Conservation (phyloP, 2,888 invertebrate species). For the Catotricha subobsoleta region DNA sequence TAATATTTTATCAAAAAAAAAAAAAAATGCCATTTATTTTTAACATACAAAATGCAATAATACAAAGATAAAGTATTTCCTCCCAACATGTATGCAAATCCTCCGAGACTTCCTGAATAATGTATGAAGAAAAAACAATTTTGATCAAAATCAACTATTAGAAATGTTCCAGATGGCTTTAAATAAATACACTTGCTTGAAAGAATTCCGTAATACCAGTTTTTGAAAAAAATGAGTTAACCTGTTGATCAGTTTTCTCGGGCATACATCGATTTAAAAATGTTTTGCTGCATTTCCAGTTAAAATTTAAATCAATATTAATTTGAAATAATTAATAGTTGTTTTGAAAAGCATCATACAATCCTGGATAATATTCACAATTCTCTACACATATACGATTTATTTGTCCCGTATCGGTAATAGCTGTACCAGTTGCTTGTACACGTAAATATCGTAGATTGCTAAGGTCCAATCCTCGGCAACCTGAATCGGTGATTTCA, state of each 20-base stretch:
- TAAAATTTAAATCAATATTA: background rate
- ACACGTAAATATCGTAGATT: conserved; percentile 20
- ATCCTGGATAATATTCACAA: conserved; percentile 18
- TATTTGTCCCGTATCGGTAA: conserved; percentile 11
- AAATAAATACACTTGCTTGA: conserved; percentile 16
- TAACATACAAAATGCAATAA: conserved; percentile 37
- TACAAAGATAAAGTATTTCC: conserved; percentile 38
- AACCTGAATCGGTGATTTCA: conserved; percentile 8
- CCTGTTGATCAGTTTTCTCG: conserved; percentile 18
- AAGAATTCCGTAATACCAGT: conserved; percentile 34
- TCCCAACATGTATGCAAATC: conserved; percentile 40
- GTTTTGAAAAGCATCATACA: conserved; percentile 18
- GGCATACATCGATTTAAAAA: conserved; percentile 37
- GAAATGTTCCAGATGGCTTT: no score
- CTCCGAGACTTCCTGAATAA: conserved; percentile 34
- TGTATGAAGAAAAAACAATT: background rate
- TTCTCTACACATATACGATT: conserved; percentile 22
- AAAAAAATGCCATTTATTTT: background rate
- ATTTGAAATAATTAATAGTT: background rate
- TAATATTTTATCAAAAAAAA: background rate
- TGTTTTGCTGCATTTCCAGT: conserved; percentile 28
- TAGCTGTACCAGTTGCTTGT: conserved; percentile 15
- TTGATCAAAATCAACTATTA: no score
- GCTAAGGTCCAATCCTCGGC: conserved; percentile 13
- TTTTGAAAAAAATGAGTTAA: conserved; percentile 30